Percentiles rank a stretch among this genome's conserved stretches.
phyloP scores from a whole-genome alignment of 2,888 invertebrate genomes.

The Eudemis profundana region DNA sequence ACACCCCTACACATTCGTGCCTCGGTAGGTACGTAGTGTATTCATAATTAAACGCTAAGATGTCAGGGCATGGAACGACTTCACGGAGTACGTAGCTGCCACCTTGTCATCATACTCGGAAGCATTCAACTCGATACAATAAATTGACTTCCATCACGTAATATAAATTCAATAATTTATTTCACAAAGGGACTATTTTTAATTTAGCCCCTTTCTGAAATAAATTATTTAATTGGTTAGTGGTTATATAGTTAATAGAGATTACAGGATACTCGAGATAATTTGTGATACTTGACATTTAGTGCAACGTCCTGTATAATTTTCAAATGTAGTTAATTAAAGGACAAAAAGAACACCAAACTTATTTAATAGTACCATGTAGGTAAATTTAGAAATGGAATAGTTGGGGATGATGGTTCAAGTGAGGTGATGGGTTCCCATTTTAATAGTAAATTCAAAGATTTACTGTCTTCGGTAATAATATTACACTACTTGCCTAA shows the following conservation, averaged over 20 bases:
- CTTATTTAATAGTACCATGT: conserved; percentile 62
- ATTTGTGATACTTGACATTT: conserved; percentile 80
- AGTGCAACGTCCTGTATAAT: conserved; percentile 79
- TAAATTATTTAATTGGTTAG: conserved; percentile 33
- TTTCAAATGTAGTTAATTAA: conserved; percentile 75
- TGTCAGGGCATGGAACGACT: conserved; percentile 35
- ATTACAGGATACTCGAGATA: conserved; percentile 82
- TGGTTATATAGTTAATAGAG: conserved; percentile 68
- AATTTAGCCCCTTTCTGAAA: not conserved
- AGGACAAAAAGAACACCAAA: conserved; percentile 82
- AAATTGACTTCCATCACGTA: conserved; percentile 67
- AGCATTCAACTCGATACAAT: conserved; percentile 46
- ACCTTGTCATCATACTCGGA: conserved; percentile 30
- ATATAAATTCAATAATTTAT: conserved; percentile 54
- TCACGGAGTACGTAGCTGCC: conserved; percentile 20
- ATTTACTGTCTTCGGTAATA: not conserved
- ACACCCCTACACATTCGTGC: conserved; percentile 74
- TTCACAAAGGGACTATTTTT: conserved; percentile 7
- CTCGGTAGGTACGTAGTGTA: conserved; percentile 62
- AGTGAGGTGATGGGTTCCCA: conserved; percentile 34
- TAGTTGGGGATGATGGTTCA: conserved; percentile 52
- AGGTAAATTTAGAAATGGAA: conserved; percentile 50
- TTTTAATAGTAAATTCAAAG: conserved; percentile 13
- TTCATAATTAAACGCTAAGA: conserved; percentile 47
- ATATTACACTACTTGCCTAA: not conserved